A percentile compares a stretch with the other conserved stretches of the same genome.
These are phyloP conservation scores for Anguilla marmorata DNA, from an alignment of 2,797 vertebrate genomes.

Conservation along the genomic window DNA sequence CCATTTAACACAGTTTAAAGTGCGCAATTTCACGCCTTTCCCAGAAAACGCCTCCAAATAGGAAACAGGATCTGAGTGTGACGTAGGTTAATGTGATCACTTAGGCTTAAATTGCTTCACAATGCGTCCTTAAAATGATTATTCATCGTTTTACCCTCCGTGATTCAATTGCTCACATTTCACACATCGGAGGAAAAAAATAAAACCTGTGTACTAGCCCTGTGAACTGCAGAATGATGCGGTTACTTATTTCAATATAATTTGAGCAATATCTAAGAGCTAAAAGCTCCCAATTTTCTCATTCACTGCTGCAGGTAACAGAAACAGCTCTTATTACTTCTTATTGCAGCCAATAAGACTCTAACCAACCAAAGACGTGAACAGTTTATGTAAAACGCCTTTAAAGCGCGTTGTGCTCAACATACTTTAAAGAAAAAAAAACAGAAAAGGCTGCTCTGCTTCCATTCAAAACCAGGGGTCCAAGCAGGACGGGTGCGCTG, in stretches of 20 bases:
- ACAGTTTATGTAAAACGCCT: not conserved
- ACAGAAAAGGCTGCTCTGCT: not conserved
- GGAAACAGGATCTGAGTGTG: not conserved
- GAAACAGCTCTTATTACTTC: not conserved
- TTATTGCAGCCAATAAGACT: not conserved
- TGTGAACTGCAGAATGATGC: not conserved
- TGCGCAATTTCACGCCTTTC: not conserved
- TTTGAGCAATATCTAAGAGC: not conserved
- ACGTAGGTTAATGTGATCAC: not conserved
- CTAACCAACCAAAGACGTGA: not conserved
- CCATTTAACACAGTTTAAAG: not conserved
- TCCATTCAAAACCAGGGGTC: not conserved
- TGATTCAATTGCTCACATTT: not conserved
- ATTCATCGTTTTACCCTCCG: not conserved
- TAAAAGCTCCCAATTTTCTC: not conserved
- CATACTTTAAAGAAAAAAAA: not conserved
- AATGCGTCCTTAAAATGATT: not conserved
- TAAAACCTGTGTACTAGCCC: not conserved
- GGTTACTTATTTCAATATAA: not conserved
- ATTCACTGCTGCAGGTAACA: not conserved
- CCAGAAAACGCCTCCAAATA: not conserved
- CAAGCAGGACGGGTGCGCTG: no score
- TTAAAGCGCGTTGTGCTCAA: not conserved
- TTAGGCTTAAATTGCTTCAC: not conserved
- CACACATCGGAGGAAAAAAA: not conserved